These are phyloP conservation scores for Solen grandis DNA, from an alignment of 1,140 invertebrate genomes.

Conservation along the genomic window DNA sequence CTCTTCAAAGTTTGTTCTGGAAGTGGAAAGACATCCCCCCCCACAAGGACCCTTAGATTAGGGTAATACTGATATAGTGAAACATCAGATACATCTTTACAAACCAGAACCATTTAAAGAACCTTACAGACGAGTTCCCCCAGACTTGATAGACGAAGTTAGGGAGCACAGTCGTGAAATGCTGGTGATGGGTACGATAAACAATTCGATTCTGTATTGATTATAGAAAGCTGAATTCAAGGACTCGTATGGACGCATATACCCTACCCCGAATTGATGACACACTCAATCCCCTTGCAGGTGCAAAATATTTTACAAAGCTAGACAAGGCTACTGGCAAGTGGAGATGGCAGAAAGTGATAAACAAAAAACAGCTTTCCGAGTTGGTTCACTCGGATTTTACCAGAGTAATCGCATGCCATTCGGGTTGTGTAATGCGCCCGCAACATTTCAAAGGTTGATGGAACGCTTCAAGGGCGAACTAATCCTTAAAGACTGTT, in stretches of 20 bases:
- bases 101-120: too few species aligned
- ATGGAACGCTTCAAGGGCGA: constrained; percentile 11
- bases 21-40: too few species aligned
- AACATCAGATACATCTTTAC: too few species aligned
- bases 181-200: too few species aligned
- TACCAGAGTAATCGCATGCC: background rate
- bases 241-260: background rate
- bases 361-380: constrained; percentile 1
- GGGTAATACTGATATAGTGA: background rate
- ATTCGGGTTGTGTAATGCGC: too few species aligned
- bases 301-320: background rate
- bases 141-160: too few species aligned
- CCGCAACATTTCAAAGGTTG: background rate
- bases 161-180: too few species aligned
- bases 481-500: background rate
- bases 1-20: too few species aligned
- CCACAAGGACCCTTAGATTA: background rate
- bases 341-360: constrained; percentile 2
- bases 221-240: background rate
- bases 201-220: too few species aligned
- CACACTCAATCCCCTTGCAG: background rate
- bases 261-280: background rate
- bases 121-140: too few species aligned
- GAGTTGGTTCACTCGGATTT: background rate
- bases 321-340: background rate